Percentiles rank a stretch among this genome's conserved stretches.
Conservation (phyloP, 2,888 invertebrate genomes). For the Drosophila meridionalis region DNA sequence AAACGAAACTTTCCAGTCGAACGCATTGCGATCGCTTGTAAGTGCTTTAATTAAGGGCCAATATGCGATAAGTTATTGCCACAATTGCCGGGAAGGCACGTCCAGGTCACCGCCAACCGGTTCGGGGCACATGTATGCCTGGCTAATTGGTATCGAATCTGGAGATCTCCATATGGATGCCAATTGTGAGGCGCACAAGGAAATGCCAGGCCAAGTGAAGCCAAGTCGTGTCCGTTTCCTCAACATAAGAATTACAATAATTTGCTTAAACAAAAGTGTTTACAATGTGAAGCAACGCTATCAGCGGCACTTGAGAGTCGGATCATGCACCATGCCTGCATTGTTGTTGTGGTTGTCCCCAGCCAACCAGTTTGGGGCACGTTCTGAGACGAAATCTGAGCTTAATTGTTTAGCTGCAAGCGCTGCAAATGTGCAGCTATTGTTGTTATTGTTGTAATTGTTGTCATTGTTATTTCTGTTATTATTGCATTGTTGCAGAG, state of each 20-base stretch:
- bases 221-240: slow-evolving; percentile 38
- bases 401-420: slow-evolving; percentile 54
- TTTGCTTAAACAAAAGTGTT: slow-evolving; percentile 64
- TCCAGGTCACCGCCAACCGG: slow-evolving; percentile 42
- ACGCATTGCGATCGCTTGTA: slow-evolving; percentile 60
- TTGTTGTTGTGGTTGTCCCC: slow-evolving; percentile 20
- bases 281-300: slow-evolving; percentile 55
- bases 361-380: slow-evolving; percentile 47
- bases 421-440: slow-evolving; percentile 51
- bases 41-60: slow-evolving; percentile 70
- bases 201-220: slow-evolving; percentile 43
- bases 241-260: slow-evolving; percentile 49
- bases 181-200: slow-evolving; percentile 57
- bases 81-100: slow-evolving; percentile 66
- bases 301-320: slow-evolving; percentile 36
- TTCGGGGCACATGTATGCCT: slow-evolving; percentile 35
- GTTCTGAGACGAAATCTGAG: slow-evolving; percentile 66
- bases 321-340: slow-evolving; percentile 36
- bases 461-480: slow-evolving; percentile 6
- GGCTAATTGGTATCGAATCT: slow-evolving; percentile 59
- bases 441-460: slow-evolving; percentile 20
- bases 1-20: slow-evolving; percentile 44
- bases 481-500: slow-evolving; percentile 24
- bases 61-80: slow-evolving; percentile 66
- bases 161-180: slow-evolving; percentile 31